These are phyloP conservation scores for Andrena dorsata DNA, from an alignment of 2,888 invertebrate species.

Conservation along the genomic window DNA sequence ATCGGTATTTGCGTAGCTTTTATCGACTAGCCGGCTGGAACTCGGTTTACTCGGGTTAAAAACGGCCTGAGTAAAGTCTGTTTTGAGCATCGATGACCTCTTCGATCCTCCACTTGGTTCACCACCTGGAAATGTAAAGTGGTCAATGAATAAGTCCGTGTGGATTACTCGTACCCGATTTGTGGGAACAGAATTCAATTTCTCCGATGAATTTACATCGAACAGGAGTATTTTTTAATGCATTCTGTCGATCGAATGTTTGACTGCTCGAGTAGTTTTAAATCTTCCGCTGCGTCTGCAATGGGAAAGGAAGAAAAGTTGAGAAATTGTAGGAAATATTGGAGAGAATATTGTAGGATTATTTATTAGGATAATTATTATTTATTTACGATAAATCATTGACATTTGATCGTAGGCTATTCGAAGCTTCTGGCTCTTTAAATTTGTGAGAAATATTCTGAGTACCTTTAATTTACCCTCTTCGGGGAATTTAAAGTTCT, in stretches of 20 bases:
- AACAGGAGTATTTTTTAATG: too few species aligned
- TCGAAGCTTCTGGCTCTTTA: neutral
- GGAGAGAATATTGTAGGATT: neutral
- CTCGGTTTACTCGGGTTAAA: conserved; percentile 42
- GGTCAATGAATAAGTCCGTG: neutral
- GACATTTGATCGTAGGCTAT: neutral
- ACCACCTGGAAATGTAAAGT: conserved; percentile 17
- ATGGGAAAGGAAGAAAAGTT: neutral
- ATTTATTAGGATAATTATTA: neutral
- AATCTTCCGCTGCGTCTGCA: too few species aligned
- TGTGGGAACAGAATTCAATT: neutral
- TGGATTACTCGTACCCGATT: neutral
- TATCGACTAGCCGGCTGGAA: conserved; percentile 36
- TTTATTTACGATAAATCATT: neutral
- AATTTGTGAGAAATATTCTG: neutral
- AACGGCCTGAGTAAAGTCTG: conserved; percentile 53
- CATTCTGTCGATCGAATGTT: too few species aligned
- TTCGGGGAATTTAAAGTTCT: too few species aligned
- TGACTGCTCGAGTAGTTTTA: too few species aligned
- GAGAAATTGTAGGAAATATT: neutral
- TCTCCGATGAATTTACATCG: neutral
- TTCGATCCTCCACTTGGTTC: conserved; percentile 19
- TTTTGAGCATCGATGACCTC: conserved; percentile 51
- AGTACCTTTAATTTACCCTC: neutral
- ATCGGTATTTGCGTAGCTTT: conserved; percentile 64